phyloP scores from a whole-genome alignment of 1,140 invertebrate genomes.

The Sycophila sp. region DNA sequence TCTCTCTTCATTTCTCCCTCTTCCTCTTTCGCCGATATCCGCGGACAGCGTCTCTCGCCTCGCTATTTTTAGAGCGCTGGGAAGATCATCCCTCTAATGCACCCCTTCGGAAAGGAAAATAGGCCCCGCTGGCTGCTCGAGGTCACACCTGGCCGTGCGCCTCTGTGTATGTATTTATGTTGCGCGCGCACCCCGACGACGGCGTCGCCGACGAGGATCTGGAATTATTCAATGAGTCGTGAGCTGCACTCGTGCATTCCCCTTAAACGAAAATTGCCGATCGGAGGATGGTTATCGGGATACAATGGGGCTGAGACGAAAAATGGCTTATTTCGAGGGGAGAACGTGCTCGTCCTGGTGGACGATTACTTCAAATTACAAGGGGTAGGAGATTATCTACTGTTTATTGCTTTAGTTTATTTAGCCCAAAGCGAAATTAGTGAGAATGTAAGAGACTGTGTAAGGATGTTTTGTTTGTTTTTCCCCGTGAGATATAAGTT shows the following conservation, averaged over 20 bases:
- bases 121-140: neutral
- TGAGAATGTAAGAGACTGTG: too few species aligned
- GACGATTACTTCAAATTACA: too few species aligned
- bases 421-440: too few species aligned
- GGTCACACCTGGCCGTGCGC: neutral
- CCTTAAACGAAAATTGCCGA: too few species aligned
- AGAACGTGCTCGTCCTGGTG: too few species aligned
- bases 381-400: too few species aligned
- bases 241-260: neutral
- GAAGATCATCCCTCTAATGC: conserved; percentile 23
- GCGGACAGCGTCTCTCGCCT: neutral
- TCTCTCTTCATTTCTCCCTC: neutral
- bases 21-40: neutral
- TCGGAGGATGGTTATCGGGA: too few species aligned
- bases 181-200: neutral
- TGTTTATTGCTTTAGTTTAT: too few species aligned
- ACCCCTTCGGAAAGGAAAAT: conserved; percentile 6
- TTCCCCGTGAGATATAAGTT: too few species aligned
- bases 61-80: conserved; percentile 20
- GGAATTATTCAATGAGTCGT: conserved; percentile 6
- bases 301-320: too few species aligned
- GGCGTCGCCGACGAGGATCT: neutral
- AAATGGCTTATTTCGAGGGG: too few species aligned
- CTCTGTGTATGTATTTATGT: neutral
- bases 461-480: too few species aligned